Percentiles rank a stretch among this genome's conserved stretches.
phyloP scores from a whole-genome alignment of 1,140 invertebrate genomes.

The Globodera rostochiensis region DNA sequence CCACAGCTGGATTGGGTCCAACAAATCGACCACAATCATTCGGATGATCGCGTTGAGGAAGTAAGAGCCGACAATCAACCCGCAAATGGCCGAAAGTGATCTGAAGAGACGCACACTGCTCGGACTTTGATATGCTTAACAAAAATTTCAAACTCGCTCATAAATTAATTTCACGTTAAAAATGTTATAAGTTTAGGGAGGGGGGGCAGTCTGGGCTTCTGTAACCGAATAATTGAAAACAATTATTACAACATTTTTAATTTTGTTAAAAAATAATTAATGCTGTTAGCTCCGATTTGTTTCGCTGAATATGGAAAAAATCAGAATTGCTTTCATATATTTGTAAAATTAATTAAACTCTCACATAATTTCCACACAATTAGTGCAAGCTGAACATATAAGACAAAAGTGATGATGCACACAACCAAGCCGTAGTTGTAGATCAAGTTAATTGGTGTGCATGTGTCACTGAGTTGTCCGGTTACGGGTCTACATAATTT shows the following conservation, averaged over 20 bases:
- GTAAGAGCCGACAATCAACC: slow-evolving; percentile 18
- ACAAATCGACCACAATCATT: background rate
- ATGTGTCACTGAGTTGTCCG: slow-evolving; percentile 28
- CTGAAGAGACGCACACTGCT: slow-evolving; percentile 19
- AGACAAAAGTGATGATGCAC: slow-evolving; percentile 12
- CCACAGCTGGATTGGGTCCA: slow-evolving; percentile 22
- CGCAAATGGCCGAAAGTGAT: slow-evolving; percentile 18
- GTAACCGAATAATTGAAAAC: too few relatives aligned
- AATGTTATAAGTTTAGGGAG: too few relatives aligned
- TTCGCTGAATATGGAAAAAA: background rate
- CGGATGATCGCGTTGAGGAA: slow-evolving; percentile 21
- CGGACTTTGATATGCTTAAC: too few relatives aligned
- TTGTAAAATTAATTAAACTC: background rate
- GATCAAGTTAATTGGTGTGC: slow-evolving; percentile 25
- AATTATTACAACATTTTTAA: too few relatives aligned
- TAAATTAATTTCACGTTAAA: too few relatives aligned
- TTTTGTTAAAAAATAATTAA: too few relatives aligned
- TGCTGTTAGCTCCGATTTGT: too few relatives aligned
- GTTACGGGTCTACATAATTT: slow-evolving; percentile 15
- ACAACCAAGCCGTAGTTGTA: slow-evolving; percentile 23
- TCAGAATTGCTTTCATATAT: background rate
- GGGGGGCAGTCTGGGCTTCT: too few relatives aligned
- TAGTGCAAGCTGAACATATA: slow-evolving; percentile 7
- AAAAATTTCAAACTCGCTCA: too few relatives aligned
- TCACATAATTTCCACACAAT: slow-evolving; percentile 15